Percentiles rank a stretch among this genome's conserved stretches.
Conservation (phyloP, 2,113 vertebrate genomes). For the Raphicerus campestris region DNA sequence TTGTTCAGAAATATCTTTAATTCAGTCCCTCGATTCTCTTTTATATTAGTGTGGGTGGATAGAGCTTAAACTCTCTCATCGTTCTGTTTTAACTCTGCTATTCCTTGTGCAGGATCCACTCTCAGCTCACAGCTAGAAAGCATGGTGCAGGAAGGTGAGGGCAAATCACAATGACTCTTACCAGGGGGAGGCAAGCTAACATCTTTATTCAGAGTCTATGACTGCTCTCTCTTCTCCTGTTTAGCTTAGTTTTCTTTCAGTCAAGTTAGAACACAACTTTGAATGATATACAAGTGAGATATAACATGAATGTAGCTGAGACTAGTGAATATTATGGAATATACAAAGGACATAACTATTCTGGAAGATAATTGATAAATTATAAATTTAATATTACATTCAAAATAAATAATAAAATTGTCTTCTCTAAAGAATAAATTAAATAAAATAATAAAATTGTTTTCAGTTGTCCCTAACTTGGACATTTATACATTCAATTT, state of each 20-base stretch:
- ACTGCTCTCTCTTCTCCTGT: neutral
- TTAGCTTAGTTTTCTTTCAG: neutral
- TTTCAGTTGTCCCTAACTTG: neutral
- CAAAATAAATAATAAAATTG: neutral
- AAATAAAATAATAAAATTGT: neutral
- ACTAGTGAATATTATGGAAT: neutral
- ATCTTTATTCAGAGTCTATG: neutral
- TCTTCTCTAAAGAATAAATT: neutral
- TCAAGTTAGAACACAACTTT: neutral
- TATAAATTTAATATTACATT: neutral
- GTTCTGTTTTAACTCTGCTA: neutral
- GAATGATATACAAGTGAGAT: neutral
- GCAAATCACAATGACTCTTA: neutral
- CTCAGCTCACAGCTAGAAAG: neutral
- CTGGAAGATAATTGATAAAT: neutral
- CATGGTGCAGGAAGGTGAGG: neutral
- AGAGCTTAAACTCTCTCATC: neutral
- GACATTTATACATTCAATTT: neutral
- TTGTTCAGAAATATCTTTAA: conserved; percentile 22
- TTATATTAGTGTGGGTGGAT: neutral
- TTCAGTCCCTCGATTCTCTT: neutral
- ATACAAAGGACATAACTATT: neutral
- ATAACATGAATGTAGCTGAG: neutral
- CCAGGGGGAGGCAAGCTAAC: neutral
- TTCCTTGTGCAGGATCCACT: neutral